Percentiles rank a stretch among this genome's conserved stretches.
Conservation (phyloP, 2,888 invertebrate genomes). For the Fragum sueziense region DNA sequence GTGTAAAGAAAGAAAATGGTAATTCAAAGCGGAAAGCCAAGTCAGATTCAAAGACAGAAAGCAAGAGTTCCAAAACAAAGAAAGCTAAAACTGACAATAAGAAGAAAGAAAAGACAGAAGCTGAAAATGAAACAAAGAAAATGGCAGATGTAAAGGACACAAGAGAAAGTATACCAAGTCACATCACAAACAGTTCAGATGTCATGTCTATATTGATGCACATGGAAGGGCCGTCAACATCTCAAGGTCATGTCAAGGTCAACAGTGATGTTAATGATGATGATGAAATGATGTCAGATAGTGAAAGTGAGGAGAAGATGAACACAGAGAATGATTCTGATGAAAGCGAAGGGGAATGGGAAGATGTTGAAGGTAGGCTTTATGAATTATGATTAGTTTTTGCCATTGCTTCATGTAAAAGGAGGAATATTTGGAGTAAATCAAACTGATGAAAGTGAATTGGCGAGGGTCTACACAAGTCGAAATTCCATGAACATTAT, state of each 20-base stretch:
- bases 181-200: constrained; percentile 53
- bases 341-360: constrained; percentile 75
- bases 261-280: background rate
- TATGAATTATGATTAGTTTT: too few relatives aligned
- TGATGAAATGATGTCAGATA: constrained; percentile 7
- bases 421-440: background rate
- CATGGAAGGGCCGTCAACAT: constrained; percentile 63
- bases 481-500: too few relatives aligned
- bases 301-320: constrained; percentile 16
- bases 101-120: background rate
- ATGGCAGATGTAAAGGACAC: background rate
- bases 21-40: background rate
- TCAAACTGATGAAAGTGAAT: too few relatives aligned
- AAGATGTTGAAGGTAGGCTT: constrained; percentile 87
- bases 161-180: background rate
- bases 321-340: constrained; percentile 35
- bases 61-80: background rate
- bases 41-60: background rate
- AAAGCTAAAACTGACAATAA: background rate
- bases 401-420: too few relatives aligned
- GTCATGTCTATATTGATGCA: constrained; percentile 63
- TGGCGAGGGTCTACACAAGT: too few relatives aligned
- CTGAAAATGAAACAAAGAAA: background rate
- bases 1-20: background rate
- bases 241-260: background rate